Conservation (phyloP, 2,797 vertebrate genomes). For the Diceros bicornis region DNA sequence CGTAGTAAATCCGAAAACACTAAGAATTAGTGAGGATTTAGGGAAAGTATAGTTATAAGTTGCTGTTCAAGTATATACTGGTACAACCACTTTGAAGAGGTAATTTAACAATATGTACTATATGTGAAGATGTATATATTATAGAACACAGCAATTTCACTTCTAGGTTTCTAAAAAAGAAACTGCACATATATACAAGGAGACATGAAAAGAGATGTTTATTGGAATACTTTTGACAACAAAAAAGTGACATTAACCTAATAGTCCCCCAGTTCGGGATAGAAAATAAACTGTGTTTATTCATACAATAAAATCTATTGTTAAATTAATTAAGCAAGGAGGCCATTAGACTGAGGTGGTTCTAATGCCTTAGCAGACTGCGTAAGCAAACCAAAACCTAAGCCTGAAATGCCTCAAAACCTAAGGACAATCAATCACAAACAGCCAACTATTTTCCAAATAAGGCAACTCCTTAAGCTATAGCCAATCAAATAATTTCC, state of each 20-base stretch:
- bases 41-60: background rate
- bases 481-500: background rate
- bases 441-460: background rate
- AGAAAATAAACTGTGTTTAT: constrained; percentile 14
- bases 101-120: background rate
- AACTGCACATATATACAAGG: background rate
- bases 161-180: background rate
- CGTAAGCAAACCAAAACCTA: background rate
- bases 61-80: background rate
- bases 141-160: background rate
- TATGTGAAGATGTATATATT: background rate
- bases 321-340: constrained; percentile 42
- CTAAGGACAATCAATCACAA: background rate
- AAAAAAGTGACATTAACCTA: background rate
- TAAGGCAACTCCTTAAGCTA: background rate
- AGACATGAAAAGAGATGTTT: background rate
- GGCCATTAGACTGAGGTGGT: background rate
- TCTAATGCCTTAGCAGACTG: background rate
- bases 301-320: background rate
- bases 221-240: background rate
- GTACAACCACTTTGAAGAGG: background rate
- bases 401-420: background rate
- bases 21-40: background rate
- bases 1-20: background rate
- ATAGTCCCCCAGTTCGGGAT: background rate